Evolutionary conservation across 2,113 vertebrate species (phyloP), one percentile per base, ranked within the genome.

Genomic region (Ptilonorhynchus violaceus): DNA sequence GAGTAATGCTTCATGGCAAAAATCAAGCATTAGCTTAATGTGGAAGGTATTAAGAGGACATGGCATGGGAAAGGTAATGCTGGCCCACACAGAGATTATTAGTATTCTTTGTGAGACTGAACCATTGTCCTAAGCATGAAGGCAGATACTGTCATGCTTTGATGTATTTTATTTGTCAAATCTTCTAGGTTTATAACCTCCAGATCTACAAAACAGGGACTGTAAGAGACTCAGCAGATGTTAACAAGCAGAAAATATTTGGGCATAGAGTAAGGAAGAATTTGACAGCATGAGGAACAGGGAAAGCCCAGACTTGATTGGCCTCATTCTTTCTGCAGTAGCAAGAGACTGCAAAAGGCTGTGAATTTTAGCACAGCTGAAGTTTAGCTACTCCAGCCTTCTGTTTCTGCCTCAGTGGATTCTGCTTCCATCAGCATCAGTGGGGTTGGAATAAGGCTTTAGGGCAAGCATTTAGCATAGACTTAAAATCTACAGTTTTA

Each of bases 361-460:
- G 52, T 93, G 67, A 88, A 83, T 93, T 92, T 82, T 56, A 78
- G 53, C 19, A 30, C 35, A 75, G 83, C 13, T 88, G 69, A 93
- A 88, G 58, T 89, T 91, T 73, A 93, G 53, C 24, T 89, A 8
- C 42, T 89, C 30, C 23, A 89, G 66, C 37, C 62, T 92, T 69
- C 69, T 88, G 27, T 78, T 92, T 94, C 76, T 96, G 37, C 90
- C 75, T 94, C 76, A 68, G 76, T 93, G 52, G 73, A 87, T 96
- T 94, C 50, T 97, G 68, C 68, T 93, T 96, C 80, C 46, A 78
- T 85, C 90, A 93, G 88, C 88, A 89, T 89, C 60, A 84, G 41
- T 58, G 60, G 64, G 53, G 85, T 33, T 72, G 58, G 41, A 95
- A 95, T 92, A 93, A 64, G 37, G 41, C 69, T 72, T 91, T 85